phyloP scores from a whole-genome alignment of 2,888 invertebrate genomes.

The Cerceris rybyensis region DNA sequence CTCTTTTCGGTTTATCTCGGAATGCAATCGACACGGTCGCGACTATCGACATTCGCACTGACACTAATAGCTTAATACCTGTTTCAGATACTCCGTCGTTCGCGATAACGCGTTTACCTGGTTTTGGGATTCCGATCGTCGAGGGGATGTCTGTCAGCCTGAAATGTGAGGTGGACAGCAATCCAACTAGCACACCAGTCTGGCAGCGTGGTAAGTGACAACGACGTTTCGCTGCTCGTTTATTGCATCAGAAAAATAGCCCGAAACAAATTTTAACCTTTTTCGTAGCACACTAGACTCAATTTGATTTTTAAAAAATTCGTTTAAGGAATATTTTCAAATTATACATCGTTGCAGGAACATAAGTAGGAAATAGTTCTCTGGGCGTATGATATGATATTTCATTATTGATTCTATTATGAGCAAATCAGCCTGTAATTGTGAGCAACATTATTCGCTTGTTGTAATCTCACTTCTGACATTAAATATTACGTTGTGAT shows the following conservation, averaged over 20 bases:
- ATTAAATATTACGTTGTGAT: too few species aligned
- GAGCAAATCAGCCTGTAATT: too few species aligned
- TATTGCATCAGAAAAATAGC: not conserved
- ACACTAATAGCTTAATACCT: constrained; percentile 70
- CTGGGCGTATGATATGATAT: too few species aligned
- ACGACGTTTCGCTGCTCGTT: constrained; percentile 24
- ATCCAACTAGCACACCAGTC: constrained; percentile 92
- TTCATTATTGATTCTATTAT: too few species aligned
- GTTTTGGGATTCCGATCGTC: constrained; percentile 93
- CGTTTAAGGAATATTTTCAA: too few species aligned
- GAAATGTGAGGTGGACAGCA: constrained; percentile 96
- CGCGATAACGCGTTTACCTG: constrained; percentile 95
- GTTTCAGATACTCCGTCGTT: constrained; percentile 94
- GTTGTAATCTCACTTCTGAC: not conserved
- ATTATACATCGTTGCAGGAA: too few species aligned
- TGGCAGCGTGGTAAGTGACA: constrained; percentile 87
- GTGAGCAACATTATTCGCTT: not conserved
- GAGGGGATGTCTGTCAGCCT: constrained; percentile 95
- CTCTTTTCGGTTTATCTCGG: constrained; percentile 24
- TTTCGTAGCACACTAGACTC: not conserved
- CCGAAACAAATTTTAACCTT: not conserved
- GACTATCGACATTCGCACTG: constrained; percentile 46
- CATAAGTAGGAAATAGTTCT: too few species aligned
- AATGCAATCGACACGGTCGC: constrained; percentile 24
- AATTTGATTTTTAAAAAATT: too few species aligned